phyloP scores from a whole-genome alignment of 2,888 invertebrate genomes.

The Teleogryllus oceanicus region DNA sequence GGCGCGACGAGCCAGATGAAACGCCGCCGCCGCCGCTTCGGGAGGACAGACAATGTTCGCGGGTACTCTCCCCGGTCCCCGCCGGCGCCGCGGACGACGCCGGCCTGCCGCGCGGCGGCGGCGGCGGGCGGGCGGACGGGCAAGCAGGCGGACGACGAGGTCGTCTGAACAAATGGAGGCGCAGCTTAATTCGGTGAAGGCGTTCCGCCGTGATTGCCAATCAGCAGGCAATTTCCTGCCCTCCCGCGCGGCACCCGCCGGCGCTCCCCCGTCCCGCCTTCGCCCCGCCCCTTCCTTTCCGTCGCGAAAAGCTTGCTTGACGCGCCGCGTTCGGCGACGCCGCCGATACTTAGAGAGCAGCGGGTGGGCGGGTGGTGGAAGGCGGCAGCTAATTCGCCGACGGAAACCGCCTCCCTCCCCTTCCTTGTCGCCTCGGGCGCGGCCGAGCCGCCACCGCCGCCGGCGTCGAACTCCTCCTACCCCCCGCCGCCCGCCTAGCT shows the following conservation, averaged over 20 bases:
- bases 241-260: background rate
- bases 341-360: background rate
- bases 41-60: no score
- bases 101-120: no score
- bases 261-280: no score
- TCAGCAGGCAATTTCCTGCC: conserved; percentile 35
- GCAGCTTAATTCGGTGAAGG: conserved; percentile 18
- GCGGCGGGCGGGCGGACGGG: no score
- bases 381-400: background rate
- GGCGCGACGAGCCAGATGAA: no score
- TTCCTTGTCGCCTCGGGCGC: no score
- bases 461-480: background rate
- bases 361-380: no score
- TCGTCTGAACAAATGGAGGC: conserved; percentile 9
- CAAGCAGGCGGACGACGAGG: background rate
- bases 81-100: no score
- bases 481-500: background rate
- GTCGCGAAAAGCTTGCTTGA: background rate
- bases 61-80: no score
- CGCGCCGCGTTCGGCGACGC: background rate
- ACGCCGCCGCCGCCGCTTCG: no score
- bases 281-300: no score
- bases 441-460: background rate
- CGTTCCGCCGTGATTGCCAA: conserved; percentile 31
- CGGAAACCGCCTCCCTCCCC: background rate